phyloP scores from a whole-genome alignment of 1,140 invertebrate species.

The Aphelenchoides fujianensis region DNA sequence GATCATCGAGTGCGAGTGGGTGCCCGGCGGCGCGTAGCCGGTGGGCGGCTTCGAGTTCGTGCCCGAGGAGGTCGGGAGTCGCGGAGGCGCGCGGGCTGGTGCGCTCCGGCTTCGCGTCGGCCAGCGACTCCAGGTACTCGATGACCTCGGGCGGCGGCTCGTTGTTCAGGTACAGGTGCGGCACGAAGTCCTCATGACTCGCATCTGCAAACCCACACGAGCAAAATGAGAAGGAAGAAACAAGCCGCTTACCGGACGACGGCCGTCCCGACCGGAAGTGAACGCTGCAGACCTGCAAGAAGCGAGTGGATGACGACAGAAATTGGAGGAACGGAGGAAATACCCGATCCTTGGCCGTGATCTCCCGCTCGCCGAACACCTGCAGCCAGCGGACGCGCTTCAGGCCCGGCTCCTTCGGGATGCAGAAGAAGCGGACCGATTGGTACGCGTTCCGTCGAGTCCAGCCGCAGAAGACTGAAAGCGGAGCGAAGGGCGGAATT shows the following conservation, averaged over 20 bases:
- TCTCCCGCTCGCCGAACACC: slow-evolving; percentile 44
- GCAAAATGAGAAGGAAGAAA: background rate
- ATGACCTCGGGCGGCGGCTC: slow-evolving; percentile 48
- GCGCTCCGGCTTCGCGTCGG: slow-evolving; percentile 30
- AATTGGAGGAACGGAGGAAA: slow-evolving; percentile 13
- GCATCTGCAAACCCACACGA: background rate
- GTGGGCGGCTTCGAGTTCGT: background rate
- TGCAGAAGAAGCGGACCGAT: slow-evolving; percentile 47
- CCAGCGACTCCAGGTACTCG: slow-evolving; percentile 39
- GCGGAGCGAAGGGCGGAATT: no score
- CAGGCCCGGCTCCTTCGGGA: slow-evolving; percentile 48
- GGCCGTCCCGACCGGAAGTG: slow-evolving; percentile 50
- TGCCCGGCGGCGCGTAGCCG: background rate
- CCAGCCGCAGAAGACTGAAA: slow-evolving; percentile 37
- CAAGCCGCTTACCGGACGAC: slow-evolving; percentile 42
- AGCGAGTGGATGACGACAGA: slow-evolving; percentile 17
- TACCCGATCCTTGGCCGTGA: slow-evolving; percentile 50
- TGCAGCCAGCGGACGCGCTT: slow-evolving; percentile 56
- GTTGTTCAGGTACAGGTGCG: slow-evolving; percentile 48
- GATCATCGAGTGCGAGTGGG: background rate
- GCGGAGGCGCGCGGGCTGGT: background rate
- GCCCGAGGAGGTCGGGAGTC: background rate
- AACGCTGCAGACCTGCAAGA: slow-evolving; percentile 49
- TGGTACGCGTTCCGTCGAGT: slow-evolving; percentile 32
- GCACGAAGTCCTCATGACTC: slow-evolving; percentile 49